Evolutionary conservation across 2,113 vertebrate species (phyloP).

Genomic region (Boulengeromyrus knoepffleri): DNA sequence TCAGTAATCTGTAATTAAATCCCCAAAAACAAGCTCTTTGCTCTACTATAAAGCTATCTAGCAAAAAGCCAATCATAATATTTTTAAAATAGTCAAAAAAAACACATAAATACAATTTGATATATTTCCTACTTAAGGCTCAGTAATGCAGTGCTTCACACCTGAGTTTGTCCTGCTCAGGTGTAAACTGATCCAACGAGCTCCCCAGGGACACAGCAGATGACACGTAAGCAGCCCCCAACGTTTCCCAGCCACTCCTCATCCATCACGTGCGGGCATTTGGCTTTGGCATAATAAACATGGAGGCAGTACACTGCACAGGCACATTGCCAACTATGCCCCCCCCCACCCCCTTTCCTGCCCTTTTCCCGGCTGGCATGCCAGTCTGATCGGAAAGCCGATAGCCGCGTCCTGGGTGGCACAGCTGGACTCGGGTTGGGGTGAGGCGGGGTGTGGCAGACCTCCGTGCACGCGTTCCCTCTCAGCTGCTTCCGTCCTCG

Average conservation of each 20-base stretch:
- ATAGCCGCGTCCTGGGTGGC: constrained; percentile 34
- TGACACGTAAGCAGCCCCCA: constrained; percentile 23
- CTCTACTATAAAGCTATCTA: background rate
- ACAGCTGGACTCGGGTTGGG: background rate
- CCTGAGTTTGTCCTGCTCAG: background rate
- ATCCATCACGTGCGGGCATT: constrained; percentile 49
- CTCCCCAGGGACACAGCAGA: background rate
- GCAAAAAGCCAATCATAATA: background rate
- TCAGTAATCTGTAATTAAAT: background rate
- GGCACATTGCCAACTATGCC: constrained; percentile 32
- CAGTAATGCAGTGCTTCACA: background rate
- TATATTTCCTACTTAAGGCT: background rate
- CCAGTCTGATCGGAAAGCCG: constrained; percentile 1
- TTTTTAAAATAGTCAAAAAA: background rate
- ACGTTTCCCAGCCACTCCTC: constrained; percentile 48
- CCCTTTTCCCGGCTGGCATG: background rate
- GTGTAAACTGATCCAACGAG: background rate
- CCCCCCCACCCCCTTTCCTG: constrained; percentile 12
- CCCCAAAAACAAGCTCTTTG: background rate
- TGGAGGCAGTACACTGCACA: constrained; percentile 37
- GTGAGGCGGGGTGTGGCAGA: background rate
- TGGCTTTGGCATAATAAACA: constrained; percentile 55
- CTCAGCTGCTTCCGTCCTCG: constrained; percentile 26
- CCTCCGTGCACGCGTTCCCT: constrained; percentile 7
- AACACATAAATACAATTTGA: background rate